phyloP scores from a whole-genome alignment of 1,140 invertebrate genomes.

The Triops cancriformis region DNA sequence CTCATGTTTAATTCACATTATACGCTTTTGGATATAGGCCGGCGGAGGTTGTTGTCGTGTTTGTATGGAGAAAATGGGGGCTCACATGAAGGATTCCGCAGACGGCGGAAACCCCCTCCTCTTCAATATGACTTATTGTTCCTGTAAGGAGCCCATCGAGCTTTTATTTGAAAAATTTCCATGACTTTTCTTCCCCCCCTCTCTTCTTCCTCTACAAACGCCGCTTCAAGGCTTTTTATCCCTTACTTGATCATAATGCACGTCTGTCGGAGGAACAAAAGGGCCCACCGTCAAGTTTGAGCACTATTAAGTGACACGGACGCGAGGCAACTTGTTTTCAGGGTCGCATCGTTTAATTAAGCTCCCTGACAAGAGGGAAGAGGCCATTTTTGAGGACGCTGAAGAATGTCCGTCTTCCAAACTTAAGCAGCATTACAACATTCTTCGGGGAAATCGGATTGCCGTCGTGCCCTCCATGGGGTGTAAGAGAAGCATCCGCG shows the following conservation, averaged over 20 bases:
- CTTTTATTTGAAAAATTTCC: constrained; percentile 5
- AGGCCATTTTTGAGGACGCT: background rate
- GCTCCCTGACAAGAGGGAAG: background rate
- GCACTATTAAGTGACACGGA: background rate
- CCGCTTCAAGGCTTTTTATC: background rate
- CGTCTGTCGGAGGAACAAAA: background rate
- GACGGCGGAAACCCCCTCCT: background rate
- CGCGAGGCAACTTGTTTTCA: background rate
- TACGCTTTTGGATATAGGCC: background rate
- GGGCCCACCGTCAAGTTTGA: background rate
- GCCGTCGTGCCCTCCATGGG: background rate
- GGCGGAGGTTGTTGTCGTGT: background rate
- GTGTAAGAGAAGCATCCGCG: background rate
- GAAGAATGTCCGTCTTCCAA: background rate
- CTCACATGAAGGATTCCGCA: background rate
- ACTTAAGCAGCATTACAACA: background rate
- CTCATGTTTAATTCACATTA: background rate
- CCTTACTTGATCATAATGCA: background rate
- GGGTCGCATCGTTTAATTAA: background rate
- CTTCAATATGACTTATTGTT: background rate
- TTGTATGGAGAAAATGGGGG: background rate
- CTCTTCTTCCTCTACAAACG: background rate
- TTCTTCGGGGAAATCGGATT: constrained; percentile 5
- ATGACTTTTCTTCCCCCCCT: background rate
- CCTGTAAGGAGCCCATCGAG: background rate